Evolutionary conservation across 2,113 vertebrate genomes (phyloP).

Genomic region (Cisticola juncidis): DNA sequence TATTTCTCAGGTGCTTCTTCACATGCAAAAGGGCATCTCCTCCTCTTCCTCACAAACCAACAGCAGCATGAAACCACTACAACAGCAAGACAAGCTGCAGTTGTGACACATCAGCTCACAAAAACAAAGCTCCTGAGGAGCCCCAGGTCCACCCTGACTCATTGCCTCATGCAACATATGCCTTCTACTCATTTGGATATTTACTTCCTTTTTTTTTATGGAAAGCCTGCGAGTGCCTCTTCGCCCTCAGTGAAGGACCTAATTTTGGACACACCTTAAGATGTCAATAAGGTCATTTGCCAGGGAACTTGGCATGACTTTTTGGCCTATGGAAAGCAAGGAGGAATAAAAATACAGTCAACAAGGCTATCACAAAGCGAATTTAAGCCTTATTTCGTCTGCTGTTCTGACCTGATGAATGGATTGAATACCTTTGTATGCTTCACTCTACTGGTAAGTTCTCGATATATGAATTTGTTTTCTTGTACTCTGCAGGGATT

Average conservation of each 20-base stretch:
- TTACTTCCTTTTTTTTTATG: not conserved
- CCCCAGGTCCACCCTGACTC: not conserved
- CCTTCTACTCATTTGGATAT: not conserved
- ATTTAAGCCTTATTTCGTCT: not conserved
- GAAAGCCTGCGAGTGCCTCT: not conserved
- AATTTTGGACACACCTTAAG: constrained; percentile 21
- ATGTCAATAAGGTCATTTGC: not conserved
- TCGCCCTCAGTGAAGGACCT: not conserved
- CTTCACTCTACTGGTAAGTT: not conserved
- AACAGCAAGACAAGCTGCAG: not conserved
- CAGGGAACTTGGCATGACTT: not conserved
- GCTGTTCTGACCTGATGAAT: not conserved
- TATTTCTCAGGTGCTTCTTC: not conserved
- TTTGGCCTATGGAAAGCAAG: not conserved
- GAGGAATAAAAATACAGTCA: not conserved
- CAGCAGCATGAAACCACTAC: not conserved
- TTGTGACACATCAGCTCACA: not conserved
- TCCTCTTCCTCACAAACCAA: not conserved
- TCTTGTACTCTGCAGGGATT: not conserved
- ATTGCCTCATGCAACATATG: not conserved
- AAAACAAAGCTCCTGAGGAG: not conserved
- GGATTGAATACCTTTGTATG: not conserved
- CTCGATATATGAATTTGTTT: accelerated
- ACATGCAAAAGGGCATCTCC: not conserved
- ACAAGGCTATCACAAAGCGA: not conserved